Conservation (phyloP, 2,113 vertebrate species). For the Centropus bengalensis region DNA sequence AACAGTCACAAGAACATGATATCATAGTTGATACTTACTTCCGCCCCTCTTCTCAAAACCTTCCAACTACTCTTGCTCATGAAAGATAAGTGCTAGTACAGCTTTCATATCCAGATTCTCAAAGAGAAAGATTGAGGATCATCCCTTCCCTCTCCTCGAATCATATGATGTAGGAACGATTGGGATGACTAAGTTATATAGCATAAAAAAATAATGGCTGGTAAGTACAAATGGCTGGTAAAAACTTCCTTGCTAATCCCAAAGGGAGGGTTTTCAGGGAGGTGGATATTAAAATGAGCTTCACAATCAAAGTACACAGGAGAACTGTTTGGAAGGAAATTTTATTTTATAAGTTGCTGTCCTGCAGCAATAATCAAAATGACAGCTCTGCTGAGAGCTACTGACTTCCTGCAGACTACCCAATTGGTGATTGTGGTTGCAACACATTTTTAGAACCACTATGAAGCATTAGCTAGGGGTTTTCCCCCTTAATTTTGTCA, state of each 20-base stretch:
- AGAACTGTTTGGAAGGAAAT: slow-evolving; percentile 36
- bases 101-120: not conserved
- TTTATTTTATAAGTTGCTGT: slow-evolving; percentile 51
- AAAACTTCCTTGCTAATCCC: slow-evolving; percentile 2
- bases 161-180: not conserved
- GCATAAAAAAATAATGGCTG: not conserved
- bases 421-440: slow-evolving; percentile 34
- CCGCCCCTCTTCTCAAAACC: not conserved
- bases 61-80: not conserved
- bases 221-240: not conserved
- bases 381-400: slow-evolving; percentile 52
- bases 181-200: not conserved
- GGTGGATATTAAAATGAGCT: not conserved
- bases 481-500: slow-evolving; percentile 21
- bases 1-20: not conserved
- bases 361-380: slow-evolving; percentile 58
- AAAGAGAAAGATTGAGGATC: not conserved
- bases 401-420: slow-evolving; percentile 34
- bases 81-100: not conserved
- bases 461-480: not conserved
- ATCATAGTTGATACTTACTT: not conserved
- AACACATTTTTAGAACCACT: slow-evolving; percentile 28
- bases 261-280: not conserved
- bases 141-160: not conserved
- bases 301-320: not conserved